Evolutionary conservation across 1,140 invertebrate genomes (phyloP).

Genomic region (Procambarus virginalis): DNA sequence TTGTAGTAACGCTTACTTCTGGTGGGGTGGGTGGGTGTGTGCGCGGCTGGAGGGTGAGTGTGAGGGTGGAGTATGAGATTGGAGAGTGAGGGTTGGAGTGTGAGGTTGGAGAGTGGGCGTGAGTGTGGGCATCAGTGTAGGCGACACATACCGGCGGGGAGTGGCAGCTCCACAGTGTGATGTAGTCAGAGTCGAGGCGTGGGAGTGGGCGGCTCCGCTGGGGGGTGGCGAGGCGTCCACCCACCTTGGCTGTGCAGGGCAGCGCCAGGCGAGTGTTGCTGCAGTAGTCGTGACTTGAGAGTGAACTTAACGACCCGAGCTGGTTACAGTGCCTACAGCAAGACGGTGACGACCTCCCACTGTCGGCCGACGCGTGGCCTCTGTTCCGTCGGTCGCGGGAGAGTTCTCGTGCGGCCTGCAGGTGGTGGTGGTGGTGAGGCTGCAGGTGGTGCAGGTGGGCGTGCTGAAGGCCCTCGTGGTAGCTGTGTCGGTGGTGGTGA

Average conservation of each 20-base stretch:
- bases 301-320: conserved; percentile 43
- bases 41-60: no score
- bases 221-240: conserved; percentile 41
- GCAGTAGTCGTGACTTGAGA: conserved; percentile 48
- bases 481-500: conserved; percentile 60
- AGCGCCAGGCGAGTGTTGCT: conserved; percentile 46
- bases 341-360: conserved; percentile 56
- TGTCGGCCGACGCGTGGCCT: conserved; percentile 46
- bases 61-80: no score
- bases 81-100: no score
- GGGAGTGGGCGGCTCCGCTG: conserved; percentile 48
- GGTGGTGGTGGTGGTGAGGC: conserved; percentile 21
- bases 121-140: conserved; percentile 31
- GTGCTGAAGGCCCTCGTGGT: conserved; percentile 62
- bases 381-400: conserved; percentile 23
- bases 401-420: conserved; percentile 2
- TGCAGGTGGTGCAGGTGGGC: conserved; percentile 55
- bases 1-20: no score
- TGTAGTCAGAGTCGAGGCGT: conserved; percentile 64
- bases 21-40: no score
- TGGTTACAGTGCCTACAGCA: conserved; percentile 43
- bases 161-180: conserved; percentile 64
- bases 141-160: conserved; percentile 62
- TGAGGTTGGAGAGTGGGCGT: background rate
- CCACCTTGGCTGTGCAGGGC: conserved; percentile 63